Base-by-base conservation (phyloP, 1,140 invertebrate species). In the Drosophila parabipectinata region DNA sequence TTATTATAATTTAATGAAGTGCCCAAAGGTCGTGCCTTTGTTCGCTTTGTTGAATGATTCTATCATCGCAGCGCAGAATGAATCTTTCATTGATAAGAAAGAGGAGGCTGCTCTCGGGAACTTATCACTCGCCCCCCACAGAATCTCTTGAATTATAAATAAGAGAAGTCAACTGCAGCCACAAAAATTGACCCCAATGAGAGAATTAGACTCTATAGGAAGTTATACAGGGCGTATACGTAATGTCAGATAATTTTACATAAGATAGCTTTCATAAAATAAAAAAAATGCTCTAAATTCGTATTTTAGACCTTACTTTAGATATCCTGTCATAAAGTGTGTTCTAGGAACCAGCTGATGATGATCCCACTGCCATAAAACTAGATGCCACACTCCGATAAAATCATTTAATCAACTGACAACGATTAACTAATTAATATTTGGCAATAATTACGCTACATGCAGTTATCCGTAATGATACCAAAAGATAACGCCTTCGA, bases 111-210 rank as follows among this genome's bases (percentile, higher is more conserved):
- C 50, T 8, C 51, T 55, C 5, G 26, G 26, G 9, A 32, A 34
- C 21, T 28, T 45, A 32, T 37, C 41, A 32, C 26, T 26, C 12
- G 15, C 3, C 50, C 18, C 18, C 37, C 64, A 28, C 32, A 55
- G 62, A 24, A 37, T 12, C 1, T 30, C 28, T 69, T 15, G 44
- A 34, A 51, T 66, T 66, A 48, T 18, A 54, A 39, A 41, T 45
- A 52, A n/a, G 21, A 61, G 32, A 51, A 32, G 12, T 26, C 24
- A 44, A 10, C 12, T 30, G 47, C 8, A 45, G 52, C 21, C 41
- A 74, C 34, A 64, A 14, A 57, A 41, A 34, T 55, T 76, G 56
- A 68, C 61, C 71, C 28, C 32, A 76, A 53, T 51, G 52, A 55
- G 30, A 12, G n/a, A 51, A 26, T 28, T 18, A 8, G 39, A 12